Conservation (phyloP, 2,113 vertebrate genomes). For the Onychostruthus taczanowskii region DNA sequence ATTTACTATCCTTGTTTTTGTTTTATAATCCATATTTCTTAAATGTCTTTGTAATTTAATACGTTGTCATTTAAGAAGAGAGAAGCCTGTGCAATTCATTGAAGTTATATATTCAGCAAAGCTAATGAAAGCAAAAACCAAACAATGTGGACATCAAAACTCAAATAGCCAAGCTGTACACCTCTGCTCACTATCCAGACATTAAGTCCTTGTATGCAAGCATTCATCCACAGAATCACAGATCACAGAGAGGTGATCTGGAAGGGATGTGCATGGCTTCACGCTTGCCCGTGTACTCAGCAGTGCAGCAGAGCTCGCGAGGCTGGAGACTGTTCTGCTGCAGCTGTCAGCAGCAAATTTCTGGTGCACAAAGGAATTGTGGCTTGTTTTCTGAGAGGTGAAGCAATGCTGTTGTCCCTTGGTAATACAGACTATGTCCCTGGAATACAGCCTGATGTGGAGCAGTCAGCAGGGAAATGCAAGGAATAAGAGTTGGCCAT, state of each 20-base stretch:
- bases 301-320: neutral
- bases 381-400: neutral
- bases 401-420: neutral
- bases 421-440: neutral
- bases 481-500: neutral
- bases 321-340: neutral
- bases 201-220: neutral
- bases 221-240: neutral
- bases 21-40: neutral
- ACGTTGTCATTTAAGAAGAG: neutral
- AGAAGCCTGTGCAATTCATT: neutral
- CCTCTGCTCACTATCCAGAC: neutral
- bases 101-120: neutral
- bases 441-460: neutral
- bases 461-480: neutral
- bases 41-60: neutral
- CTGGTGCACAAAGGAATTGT: neutral
- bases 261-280: neutral
- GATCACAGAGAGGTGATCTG: neutral
- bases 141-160: neutral
- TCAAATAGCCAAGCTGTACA: neutral
- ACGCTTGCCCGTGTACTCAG: rapidly evolving
- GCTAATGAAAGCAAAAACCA: neutral
- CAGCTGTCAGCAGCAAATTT: neutral
- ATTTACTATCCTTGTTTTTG: neutral